Evolutionary conservation across 2,888 invertebrate species (phyloP), one percentile per base, ranked within the genome.

Genomic region (Onchidella celtica): DNA sequence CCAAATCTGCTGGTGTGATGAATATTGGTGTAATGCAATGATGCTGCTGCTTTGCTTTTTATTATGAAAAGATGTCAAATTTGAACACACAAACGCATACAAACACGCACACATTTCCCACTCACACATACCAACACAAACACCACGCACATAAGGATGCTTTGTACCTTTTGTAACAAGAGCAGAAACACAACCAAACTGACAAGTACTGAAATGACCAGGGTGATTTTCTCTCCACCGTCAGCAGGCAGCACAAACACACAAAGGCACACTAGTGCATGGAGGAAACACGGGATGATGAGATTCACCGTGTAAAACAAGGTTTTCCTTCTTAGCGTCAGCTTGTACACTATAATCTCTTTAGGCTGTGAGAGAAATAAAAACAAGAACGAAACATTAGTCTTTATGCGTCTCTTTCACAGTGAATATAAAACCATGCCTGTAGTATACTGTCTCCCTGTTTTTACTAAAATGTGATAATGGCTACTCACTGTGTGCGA

Each of bases 241-340:
- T 99, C 99, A 34, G 99, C 98, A 34, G 99, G 99, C 91, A 99
- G 95, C 93, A 99, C 99, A 94, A 99, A 99, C 82, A 99, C 99
- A 89, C 99, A 95, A 65, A 99, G 98, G 93, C 98, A 99, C 88
- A 99, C 96, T 94, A 99, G 99, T 88, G 99, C 99, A 94, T 99
- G 99, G 87, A 99, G 95, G 85, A 99, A 99, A 59, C 99, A 99
- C 59, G 99, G 99, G 89, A 99, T 95, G 92, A 99, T 99, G 94
- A 99, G 96, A 94, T 99, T 99, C 90, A 99, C 98, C 6, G 99
- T 99, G 94, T 99, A 99, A 95, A 99, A 99, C 82, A 99, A 95
- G 3, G 99, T 99, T 94, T 99, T 99, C 87, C 99, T 95, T 84
- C 99, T 95, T 88, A 99, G 98, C 85, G 97, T 97, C 87, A 99